Evolutionary conservation across 2,113 vertebrate species (phyloP).

Genomic region (Malaclemys terrapin): DNA sequence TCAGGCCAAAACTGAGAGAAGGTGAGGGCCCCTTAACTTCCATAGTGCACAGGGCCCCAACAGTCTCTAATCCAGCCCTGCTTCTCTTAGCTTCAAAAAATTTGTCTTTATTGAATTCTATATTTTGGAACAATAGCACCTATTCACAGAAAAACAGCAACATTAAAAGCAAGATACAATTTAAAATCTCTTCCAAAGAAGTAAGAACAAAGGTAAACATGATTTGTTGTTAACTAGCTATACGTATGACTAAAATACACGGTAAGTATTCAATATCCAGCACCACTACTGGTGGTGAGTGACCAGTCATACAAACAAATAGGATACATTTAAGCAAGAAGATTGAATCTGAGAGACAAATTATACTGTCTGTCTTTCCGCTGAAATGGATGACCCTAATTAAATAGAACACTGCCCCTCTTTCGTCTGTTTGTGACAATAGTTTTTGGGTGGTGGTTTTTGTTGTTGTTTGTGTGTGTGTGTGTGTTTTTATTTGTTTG

Average conservation of each 20-base stretch:
- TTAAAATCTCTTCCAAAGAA: neutral
- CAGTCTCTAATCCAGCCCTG: neutral
- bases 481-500: no score
- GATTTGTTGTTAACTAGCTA: neutral
- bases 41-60: neutral
- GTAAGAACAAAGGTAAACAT: neutral
- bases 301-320: neutral
- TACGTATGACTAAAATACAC: fast-evolving
- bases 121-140: neutral
- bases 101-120: neutral
- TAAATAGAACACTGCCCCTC: neutral
- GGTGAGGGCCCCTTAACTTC: neutral
- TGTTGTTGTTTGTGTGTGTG: no score
- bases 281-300: neutral
- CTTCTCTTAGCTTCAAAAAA: neutral
- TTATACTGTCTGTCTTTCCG: neutral
- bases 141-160: neutral
- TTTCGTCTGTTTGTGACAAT: neutral
- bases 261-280: neutral
- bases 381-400: neutral
- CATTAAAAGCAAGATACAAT: neutral
- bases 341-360: neutral
- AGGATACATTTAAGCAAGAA: neutral
- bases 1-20: neutral
- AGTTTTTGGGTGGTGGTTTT: neutral